Base-by-base conservation (phyloP, 1,140 invertebrate species). In the Caenorhabditis briggsae region DNA sequence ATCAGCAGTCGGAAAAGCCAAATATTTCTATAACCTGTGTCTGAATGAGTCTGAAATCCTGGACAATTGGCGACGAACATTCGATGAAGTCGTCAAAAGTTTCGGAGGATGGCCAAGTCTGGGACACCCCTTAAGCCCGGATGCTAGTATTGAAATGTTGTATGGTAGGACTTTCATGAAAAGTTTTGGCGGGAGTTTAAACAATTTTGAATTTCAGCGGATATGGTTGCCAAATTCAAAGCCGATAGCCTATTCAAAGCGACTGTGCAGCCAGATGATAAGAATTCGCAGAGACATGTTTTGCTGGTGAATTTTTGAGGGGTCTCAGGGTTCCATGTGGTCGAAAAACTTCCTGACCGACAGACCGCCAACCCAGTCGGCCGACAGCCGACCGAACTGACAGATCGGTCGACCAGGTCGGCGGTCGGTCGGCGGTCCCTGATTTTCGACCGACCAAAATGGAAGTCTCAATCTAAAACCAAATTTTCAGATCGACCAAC, bases 1-100 rank as follows among this genome's bases (percentile, higher is more conserved):
- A 23, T 82, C 86, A 14, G 92, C 92, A 2, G 90, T 93, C 0
- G 85, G 84, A 56, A 92, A 92, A 86, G 90, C 92, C 7, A 92
- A 93, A 83, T 85, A 89, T 16, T 92, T 93, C 86, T 93, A 93
- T 61, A 86, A 90, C 41, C 87, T 92, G 43, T 93, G 92, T 85
- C 88, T 92, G 50, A 91, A 93, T 87, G 91, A 92, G 89, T 88
- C 88, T 43, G 89, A 89, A 86, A 92, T 92, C 70, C 87, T 88
- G n/a, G 87, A 87, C 33, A 89, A 90, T 20, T 92, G 91, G 91
- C 43, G 91, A 56, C 84, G 78, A 33, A 90, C 90, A 2, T 92
- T 92, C 83, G 90, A 92, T 59, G 88, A 90, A 59, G 91, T 91
- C 0, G 70, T 91, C 2, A 65, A 58, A 16, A 82, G 82, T 41